These are phyloP conservation scores for Chymomyza caudatula DNA, from an alignment of 2,888 invertebrate genomes.

Conservation along the genomic window DNA sequence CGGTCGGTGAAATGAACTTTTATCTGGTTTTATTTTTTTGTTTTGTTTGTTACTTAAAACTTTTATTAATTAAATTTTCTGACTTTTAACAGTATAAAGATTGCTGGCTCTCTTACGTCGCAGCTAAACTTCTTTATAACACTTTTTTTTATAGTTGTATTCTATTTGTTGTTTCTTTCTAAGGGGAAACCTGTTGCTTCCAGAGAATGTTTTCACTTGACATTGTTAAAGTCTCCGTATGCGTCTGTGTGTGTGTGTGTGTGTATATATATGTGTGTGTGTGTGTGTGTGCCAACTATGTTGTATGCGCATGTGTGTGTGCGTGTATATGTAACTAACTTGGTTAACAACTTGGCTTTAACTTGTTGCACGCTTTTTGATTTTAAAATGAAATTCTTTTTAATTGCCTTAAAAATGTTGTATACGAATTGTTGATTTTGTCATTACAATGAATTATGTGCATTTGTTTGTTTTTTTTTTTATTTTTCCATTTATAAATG, in stretches of 20 bases:
- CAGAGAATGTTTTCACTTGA: constrained; percentile 72
- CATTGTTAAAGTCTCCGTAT: constrained; percentile 54
- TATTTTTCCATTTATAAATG: constrained; percentile 14
- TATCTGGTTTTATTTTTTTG: constrained; percentile 9
- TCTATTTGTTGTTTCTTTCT: constrained; percentile 6
- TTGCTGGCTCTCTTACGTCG: neutral
- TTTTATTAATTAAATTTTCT: neutral
- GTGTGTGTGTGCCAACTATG: constrained; percentile 24
- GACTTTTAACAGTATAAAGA: too few species aligned
- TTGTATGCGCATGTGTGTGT: constrained; percentile 26
- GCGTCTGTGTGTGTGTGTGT: constrained; percentile 30
- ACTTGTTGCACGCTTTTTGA: constrained; percentile 61
- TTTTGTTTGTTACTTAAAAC: neutral
- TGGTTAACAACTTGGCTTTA: constrained; percentile 63
- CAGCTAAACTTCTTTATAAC: neutral
- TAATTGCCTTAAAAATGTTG: constrained; percentile 15
- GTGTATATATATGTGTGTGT: constrained; percentile 14
- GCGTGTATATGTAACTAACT: constrained; percentile 39
- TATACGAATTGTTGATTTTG: too few species aligned
- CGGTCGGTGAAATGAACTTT: constrained; percentile 5
- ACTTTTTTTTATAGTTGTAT: neutral
- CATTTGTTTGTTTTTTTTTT: constrained; percentile 7
- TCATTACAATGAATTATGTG: too few species aligned
- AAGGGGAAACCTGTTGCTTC: constrained; percentile 71
- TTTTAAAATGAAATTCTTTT: constrained; percentile 12